Conservation (phyloP, 2,113 vertebrate species). For the Notothenia rossii region DNA sequence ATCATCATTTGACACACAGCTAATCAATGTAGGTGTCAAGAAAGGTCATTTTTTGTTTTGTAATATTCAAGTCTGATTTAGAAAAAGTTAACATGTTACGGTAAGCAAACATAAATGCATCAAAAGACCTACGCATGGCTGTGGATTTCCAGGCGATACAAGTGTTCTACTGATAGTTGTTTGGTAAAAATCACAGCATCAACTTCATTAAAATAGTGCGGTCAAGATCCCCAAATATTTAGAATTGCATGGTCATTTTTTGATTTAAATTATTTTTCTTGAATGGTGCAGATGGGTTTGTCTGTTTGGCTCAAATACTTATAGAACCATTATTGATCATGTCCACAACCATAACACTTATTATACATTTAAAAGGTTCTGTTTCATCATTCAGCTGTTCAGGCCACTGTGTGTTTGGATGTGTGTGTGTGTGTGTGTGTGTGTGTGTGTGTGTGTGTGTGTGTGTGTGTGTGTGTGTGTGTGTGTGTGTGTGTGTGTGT, state of each 20-base stretch:
- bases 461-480: background rate
- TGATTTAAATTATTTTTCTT: no score
- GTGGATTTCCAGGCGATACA: background rate
- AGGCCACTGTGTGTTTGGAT: background rate
- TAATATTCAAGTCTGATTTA: no score
- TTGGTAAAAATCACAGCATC: background rate
- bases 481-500: background rate
- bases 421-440: background rate
- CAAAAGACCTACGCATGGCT: background rate
- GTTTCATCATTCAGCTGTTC: constrained; percentile 21
- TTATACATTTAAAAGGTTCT: background rate
- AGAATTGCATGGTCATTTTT: no score
- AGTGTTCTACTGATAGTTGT: background rate
- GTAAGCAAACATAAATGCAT: background rate
- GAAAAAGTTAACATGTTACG: no score
- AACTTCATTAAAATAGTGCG: background rate
- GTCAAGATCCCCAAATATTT: no score
- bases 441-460: background rate
- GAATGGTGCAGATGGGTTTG: no score
- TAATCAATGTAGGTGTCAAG: background rate
- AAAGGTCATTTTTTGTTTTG: background rate
- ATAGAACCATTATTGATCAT: no score
- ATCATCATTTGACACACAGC: background rate
- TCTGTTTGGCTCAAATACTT: no score
- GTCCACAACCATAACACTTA: no score